These are phyloP conservation scores for Malurus melanocephalus DNA, from an alignment of 2,113 vertebrate genomes.

Conservation along the genomic window DNA sequence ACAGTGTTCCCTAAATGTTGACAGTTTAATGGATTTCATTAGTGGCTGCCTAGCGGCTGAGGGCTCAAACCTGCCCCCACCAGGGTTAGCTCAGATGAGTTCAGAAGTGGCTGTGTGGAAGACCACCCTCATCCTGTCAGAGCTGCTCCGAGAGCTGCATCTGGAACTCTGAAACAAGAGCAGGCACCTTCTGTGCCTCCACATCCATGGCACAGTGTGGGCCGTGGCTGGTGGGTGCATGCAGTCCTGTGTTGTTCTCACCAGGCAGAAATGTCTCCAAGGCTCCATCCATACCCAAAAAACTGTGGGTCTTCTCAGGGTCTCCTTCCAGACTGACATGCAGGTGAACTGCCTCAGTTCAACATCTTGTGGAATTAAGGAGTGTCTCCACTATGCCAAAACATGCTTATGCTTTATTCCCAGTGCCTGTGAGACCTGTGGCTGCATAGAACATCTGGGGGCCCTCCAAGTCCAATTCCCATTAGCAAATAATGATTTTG, in stretches of 20 bases:
- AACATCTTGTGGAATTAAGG: not conserved
- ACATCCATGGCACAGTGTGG: not conserved
- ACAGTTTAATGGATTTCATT: conserved; percentile 67
- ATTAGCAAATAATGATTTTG: conserved; percentile 23
- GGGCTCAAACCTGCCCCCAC: conserved; percentile 19
- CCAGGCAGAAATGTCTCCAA: not conserved
- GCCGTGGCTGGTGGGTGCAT: not conserved
- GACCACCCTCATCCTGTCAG: not conserved
- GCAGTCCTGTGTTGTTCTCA: not conserved
- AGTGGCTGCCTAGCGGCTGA: conserved; percentile 14
- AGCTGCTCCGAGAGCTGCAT: not conserved
- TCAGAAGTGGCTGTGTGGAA: not conserved
- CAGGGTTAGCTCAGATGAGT: conserved; percentile 22
- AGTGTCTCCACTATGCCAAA: not conserved
- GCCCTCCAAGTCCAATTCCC: not conserved
- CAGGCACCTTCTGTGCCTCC: not conserved
- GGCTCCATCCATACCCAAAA: not conserved
- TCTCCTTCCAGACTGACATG: not conserved
- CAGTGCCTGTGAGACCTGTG: not conserved
- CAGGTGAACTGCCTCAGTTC: not conserved
- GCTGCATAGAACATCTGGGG: not conserved
- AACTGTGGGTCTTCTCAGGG: not conserved
- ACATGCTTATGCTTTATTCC: not conserved
- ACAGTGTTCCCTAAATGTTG: conserved; percentile 56
- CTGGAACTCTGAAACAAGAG: not conserved